A percentile compares a stretch with the other conserved stretches of the same genome.
Conservation (phyloP, 2,888 invertebrate genomes). For the Sepiola atlantica region DNA sequence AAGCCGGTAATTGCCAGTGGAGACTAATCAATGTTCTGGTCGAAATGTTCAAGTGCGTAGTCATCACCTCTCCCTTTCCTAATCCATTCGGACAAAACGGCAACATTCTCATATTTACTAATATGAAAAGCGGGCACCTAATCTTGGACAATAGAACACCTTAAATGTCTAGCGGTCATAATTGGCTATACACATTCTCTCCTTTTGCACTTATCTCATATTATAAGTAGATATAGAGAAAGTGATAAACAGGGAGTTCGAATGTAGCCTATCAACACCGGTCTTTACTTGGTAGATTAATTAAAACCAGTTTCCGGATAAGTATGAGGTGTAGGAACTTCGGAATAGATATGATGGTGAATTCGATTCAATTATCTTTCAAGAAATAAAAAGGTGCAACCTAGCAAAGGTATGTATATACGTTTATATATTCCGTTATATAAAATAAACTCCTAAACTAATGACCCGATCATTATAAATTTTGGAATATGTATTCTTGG, state of each 20-base stretch:
- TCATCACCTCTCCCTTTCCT: background rate
- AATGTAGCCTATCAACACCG: background rate
- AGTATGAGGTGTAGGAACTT: too few species aligned
- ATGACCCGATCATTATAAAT: too few species aligned
- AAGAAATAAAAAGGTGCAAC: too few species aligned
- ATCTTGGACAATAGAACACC: background rate
- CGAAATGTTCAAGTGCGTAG: conserved; percentile 15
- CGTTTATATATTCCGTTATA: too few species aligned
- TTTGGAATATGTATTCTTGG: too few species aligned
- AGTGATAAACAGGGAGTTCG: too few species aligned
- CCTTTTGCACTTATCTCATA: background rate
- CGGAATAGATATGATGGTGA: too few species aligned
- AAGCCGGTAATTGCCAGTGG: background rate
- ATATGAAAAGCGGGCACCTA: background rate
- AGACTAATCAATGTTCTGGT: background rate
- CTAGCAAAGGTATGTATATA: too few species aligned
- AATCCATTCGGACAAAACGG: background rate
- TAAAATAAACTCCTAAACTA: too few species aligned
- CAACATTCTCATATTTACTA: background rate
- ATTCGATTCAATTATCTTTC: too few species aligned
- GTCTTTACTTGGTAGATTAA: background rate
- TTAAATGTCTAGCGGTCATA: background rate
- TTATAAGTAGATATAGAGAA: background rate
- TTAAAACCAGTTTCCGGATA: background rate
- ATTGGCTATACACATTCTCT: background rate